A percentile compares a stretch with the other conserved stretches of the same genome.
phyloP scores from a whole-genome alignment of 1,140 invertebrate species.

The Colletes latitarsis region DNA sequence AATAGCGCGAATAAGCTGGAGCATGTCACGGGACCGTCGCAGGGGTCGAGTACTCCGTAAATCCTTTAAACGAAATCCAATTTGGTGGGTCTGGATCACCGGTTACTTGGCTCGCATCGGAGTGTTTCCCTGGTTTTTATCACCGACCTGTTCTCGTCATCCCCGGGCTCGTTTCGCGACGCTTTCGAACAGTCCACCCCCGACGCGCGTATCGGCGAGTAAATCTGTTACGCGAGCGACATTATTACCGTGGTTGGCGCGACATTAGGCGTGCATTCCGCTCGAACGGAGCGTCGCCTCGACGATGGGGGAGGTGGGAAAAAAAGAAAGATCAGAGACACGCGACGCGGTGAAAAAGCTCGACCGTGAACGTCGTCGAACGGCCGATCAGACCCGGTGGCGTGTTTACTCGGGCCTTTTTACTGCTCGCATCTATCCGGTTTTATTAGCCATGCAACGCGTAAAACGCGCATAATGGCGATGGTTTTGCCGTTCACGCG shows the following conservation, averaged over 20 bases:
- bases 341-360: not conserved
- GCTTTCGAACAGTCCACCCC: too few species aligned
- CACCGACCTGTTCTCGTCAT: too few species aligned
- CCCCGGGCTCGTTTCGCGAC: not conserved
- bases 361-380: not conserved
- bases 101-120: too few species aligned
- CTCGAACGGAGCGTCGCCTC: not conserved
- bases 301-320: not conserved
- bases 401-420: constrained; percentile 3
- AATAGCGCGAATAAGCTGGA: too few species aligned
- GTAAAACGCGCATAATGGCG: constrained; percentile 8
- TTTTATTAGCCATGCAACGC: constrained; percentile 35
- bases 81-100: too few species aligned
- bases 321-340: not conserved
- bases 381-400: not conserved
- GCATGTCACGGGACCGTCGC: too few species aligned
- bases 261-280: not conserved
- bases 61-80: too few species aligned
- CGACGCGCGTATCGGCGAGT: not conserved
- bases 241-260: not conserved
- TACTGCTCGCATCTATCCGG: not conserved
- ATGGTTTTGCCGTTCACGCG: constrained; percentile 1
- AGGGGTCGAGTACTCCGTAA: too few species aligned
- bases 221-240: not conserved
- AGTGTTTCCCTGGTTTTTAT: not conserved